These are phyloP conservation scores for Oncorhynchus masou DNA, from an alignment of 2,113 vertebrate genomes.

Conservation along the genomic window DNA sequence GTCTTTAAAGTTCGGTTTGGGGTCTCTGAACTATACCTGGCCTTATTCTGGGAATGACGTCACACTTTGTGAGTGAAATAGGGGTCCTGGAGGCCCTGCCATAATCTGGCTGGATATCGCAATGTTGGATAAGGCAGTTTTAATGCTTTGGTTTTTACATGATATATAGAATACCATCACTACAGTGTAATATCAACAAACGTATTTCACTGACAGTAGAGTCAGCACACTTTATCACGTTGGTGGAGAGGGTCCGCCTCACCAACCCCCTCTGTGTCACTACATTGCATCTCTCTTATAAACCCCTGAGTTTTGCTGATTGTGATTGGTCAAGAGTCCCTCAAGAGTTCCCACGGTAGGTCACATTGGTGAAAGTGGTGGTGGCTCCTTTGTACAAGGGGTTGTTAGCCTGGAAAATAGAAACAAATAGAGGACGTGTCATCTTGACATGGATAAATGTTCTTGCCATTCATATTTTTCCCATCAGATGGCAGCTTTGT, in stretches of 20 bases:
- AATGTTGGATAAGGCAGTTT: neutral
- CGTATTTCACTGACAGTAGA: neutral
- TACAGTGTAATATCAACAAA: neutral
- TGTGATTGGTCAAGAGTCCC: constrained; percentile 15
- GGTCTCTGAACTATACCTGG: no score
- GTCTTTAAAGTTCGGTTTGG: no score
- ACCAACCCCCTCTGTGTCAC: neutral
- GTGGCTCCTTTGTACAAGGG: constrained; percentile 92
- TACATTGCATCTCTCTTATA: constrained; percentile 40
- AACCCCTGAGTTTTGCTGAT: constrained; percentile 50
- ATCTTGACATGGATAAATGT: neutral
- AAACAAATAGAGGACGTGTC: neutral
- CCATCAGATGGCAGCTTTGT: constrained; percentile 25
- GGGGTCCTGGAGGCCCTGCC: neutral
- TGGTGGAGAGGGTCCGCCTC: neutral
- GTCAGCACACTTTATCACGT: neutral
- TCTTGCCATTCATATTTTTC: neutral
- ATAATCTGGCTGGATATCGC: neutral
- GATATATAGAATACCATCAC: neutral
- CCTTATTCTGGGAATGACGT: no score
- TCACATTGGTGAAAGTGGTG: constrained; percentile 91
- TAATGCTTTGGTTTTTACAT: neutral
- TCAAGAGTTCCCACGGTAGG: constrained; percentile 78
- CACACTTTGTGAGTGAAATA: neutral
- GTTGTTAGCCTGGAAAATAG: constrained; percentile 84